Base-by-base conservation (phyloP, 2,113 vertebrate species). In the Probosciger aterrimus region DNA sequence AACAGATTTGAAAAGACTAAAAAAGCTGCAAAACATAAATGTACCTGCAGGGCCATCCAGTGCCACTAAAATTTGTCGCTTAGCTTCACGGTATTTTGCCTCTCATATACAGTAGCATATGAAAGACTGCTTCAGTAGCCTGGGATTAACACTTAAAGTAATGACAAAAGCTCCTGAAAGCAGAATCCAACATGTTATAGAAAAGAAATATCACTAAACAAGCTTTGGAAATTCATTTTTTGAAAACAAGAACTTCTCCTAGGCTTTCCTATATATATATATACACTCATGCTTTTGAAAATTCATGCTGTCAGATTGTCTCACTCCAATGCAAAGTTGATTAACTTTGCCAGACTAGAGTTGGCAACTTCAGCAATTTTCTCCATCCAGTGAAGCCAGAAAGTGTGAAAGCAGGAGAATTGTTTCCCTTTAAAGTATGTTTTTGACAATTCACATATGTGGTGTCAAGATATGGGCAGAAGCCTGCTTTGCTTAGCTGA, bases 341-440 rank as follows among this genome's bases (percentile, higher is more conserved):
- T 87, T 90, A 46, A 27, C 13, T 88, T 93, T 82, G 78, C 63
- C 82, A 74, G 93, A 69, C 71, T 92, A 39, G 75, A 94, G 18
- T 43, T 94, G 92, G 85, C 75, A 96, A 47, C 52, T 91, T 75
- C 78, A 91, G 82, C 16, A 82, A 82, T 79, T 93, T 92, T 87
- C 49, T 86, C 49, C 63, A 73, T 52, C 79, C 71, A 77, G 41
- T 37, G 53, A 90, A 96, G 53, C 67, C 78, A 96, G 85, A 30
- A 95, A 91, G 16, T 53, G 25, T 69, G 50, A 91, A 94, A 91
- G 44, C 44, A 1, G 2, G 59, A 25, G 67, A 91, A 91, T 47
- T 94, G 71, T 93, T 96, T 96, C 71, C 43, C 37, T 62, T 63
- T 70, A 60, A 92, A 94, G 67, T 59, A 50, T 28, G 63, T 77